Base-by-base conservation (phyloP, 2,113 vertebrate genomes). In the Scartelaos histophorus region DNA sequence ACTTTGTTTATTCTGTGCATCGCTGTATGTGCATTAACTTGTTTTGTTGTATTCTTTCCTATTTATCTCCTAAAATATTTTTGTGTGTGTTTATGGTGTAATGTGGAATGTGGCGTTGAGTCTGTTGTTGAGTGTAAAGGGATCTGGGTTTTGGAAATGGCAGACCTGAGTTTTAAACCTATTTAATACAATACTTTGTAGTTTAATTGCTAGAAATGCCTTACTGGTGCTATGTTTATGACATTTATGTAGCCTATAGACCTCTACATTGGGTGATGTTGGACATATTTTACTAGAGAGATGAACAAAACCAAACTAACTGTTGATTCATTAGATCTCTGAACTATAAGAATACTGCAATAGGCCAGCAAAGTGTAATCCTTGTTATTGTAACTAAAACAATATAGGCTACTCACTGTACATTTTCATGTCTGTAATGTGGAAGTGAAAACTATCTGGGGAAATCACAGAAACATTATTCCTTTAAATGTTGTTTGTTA, bases 71-170 rank as follows among this genome's bases (percentile, higher is more conserved):
- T 3, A 25, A 46, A 12, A 38, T 64, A 17, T 34, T 60, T 60
- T 25, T 24, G 66, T 77, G 6, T 75, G 22, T 67, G 51, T 49
- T 71, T 16, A 34, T 53, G 67, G 49, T 43, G 4, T 13, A 22
- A 78, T 3, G 56, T 78, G 57, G 46, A 47, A 69, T 43, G 69
- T 82, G 75, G 76, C 38, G 25, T 64, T 87, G 60, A 67, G 13
- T 54, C 34, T 61, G 70, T 49, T 46, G 58, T 79, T 34, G 17
- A 24, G 13, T 64, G 68, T 57, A 73, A 78, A 71, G 71, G 65
- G 72, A 72, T 25, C 11, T 65, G 49, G 38, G 67, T 19, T 64
- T 1, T 68, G 66, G 16, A 57, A 21, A 38, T 65, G 10, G 4
- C 61, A 34, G 16, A 7, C 58, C 34, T 34, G 25, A 34, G 22